phyloP scores from a whole-genome alignment of 2,888 invertebrate species.

The Megalurothrips usitatus region DNA sequence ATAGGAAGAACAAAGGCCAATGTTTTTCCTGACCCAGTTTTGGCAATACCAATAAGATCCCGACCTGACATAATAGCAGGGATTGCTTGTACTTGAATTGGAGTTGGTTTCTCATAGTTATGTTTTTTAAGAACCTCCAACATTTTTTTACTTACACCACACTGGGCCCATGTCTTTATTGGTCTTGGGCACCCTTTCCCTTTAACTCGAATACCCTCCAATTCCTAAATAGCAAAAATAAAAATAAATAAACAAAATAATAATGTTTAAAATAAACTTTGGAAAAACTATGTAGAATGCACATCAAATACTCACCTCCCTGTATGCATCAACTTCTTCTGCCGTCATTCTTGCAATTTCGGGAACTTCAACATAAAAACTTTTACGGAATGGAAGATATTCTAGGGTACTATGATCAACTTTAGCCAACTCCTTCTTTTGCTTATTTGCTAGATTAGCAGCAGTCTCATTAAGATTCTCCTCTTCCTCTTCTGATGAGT shows the following conservation, averaged over 20 bases:
- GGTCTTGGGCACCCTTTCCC: constrained; percentile 89
- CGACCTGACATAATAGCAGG: constrained; percentile 91
- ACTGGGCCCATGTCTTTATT: constrained; percentile 90
- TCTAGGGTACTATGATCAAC: constrained; percentile 84
- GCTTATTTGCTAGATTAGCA: constrained; percentile 82
- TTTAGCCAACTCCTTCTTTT: constrained; percentile 86
- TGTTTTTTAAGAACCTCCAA: constrained; percentile 85
- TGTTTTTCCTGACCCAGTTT: constrained; percentile 98
- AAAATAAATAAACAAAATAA: constrained; percentile 27
- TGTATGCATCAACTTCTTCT: constrained; percentile 79
- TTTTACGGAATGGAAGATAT: constrained; percentile 86
- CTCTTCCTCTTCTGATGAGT: constrained; percentile 94
- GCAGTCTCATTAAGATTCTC: constrained; percentile 90
- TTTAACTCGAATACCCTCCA: constrained; percentile 93
- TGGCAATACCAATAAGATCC: constrained; percentile 97
- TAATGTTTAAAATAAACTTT: not conserved
- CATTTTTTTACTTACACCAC: constrained; percentile 94
- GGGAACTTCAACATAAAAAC: constrained; percentile 96
- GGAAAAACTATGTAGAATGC: not conserved
- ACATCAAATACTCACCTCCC: constrained; percentile 48
- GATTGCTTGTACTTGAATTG: constrained; percentile 97
- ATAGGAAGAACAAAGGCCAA: constrained; percentile 96
- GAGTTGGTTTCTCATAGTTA: constrained; percentile 94
- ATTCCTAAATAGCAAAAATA: constrained; percentile 50
- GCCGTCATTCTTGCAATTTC: constrained; percentile 89